phyloP scores from a whole-genome alignment of 2,888 invertebrate species.

The Drosophila melanocephala region DNA sequence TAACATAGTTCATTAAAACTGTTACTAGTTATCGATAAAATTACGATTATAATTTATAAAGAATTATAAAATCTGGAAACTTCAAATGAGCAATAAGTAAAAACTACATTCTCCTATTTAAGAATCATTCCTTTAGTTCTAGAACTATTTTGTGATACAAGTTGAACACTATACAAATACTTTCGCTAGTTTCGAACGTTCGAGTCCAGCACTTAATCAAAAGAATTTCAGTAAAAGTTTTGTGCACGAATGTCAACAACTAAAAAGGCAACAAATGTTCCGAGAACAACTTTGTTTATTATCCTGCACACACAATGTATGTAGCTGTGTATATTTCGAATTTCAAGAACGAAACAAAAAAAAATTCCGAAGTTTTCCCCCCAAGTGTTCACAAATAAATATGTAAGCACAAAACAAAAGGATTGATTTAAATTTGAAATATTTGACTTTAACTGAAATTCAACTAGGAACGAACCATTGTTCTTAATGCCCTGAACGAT shows the following conservation, averaged over 20 bases:
- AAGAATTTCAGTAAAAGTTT: not conserved
- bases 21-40: not conserved
- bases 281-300: not conserved
- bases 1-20: not conserved
- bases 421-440: not conserved
- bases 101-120: not conserved
- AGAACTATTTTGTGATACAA: not conserved
- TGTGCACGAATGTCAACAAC: not conserved
- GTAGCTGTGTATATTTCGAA: not conserved
- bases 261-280: not conserved
- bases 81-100: not conserved
- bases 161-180: not conserved
- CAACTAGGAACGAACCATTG: constrained; percentile 1
- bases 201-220: not conserved
- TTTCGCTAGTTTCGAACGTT: not conserved
- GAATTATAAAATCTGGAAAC: not conserved
- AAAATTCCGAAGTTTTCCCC: not conserved
- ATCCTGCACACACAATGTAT: not conserved
- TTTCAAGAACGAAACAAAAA: not conserved
- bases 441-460: not conserved
- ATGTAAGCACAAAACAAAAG: not conserved
- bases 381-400: not conserved
- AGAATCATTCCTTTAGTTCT: not conserved
- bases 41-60: not conserved
- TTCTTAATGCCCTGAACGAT: not conserved